Percentiles rank a stretch among this genome's conserved stretches.
Conservation (phyloP, 2,888 invertebrate genomes). For the Imbricaverruca yamaguchii region DNA sequence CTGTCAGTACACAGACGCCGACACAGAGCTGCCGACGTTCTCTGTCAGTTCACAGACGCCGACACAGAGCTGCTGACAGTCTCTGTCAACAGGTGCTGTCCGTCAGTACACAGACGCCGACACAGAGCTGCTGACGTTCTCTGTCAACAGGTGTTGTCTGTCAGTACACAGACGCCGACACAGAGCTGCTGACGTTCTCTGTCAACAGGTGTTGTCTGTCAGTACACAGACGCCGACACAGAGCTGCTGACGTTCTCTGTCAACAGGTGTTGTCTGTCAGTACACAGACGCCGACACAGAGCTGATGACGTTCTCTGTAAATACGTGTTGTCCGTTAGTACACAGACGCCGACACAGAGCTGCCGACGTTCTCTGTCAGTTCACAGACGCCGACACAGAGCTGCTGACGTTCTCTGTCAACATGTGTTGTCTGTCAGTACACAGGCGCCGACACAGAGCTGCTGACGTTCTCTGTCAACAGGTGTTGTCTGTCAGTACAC, state of each 20-base stretch:
- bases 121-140: conserved; percentile 69
- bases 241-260: conserved; percentile 70
- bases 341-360: not conserved
- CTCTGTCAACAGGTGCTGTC: not conserved
- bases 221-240: conserved; percentile 59
- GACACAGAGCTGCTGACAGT: too few species aligned
- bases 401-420: conserved; percentile 65
- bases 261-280: not conserved
- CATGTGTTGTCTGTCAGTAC: not conserved
- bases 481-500: too few species aligned
- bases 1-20: conserved; percentile 41
- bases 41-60: not conserved
- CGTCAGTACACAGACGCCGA: conserved; percentile 46
- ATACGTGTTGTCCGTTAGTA: too few species aligned
- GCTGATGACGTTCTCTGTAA: too few species aligned
- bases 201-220: too few species aligned
- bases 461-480: too few species aligned
- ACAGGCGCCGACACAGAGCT: too few species aligned
- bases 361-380: too few species aligned
- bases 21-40: too few species aligned
- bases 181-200: too few species aligned
- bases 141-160: conserved; percentile 41
- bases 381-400: conserved; percentile 55
- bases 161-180: too few species aligned
- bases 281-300: too few species aligned